phyloP scores from a whole-genome alignment of 2,113 vertebrate genomes.

The Grantiella picta region DNA sequence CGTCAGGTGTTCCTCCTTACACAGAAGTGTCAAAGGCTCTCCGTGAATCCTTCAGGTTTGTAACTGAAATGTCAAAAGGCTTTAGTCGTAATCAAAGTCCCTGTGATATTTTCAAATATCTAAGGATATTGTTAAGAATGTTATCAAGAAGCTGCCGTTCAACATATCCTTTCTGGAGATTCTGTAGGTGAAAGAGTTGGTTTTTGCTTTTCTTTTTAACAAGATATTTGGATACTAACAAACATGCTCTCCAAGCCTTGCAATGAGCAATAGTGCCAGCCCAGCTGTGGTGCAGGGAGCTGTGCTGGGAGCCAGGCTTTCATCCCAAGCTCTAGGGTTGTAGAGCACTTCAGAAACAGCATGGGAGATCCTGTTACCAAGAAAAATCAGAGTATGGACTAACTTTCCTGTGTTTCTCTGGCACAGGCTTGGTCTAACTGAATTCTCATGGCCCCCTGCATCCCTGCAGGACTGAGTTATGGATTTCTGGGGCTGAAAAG shows the following conservation, averaged over 20 bases:
- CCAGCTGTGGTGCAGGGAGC: neutral
- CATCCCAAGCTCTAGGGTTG: too few relatives aligned
- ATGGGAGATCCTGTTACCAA: neutral
- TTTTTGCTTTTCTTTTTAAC: too few relatives aligned
- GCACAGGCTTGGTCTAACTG: neutral
- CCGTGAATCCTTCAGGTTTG: neutral
- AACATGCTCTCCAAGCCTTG: neutral
- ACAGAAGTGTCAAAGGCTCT: neutral
- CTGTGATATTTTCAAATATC: neutral
- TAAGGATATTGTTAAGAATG: neutral
- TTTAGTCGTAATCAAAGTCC: neutral
- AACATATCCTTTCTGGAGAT: neutral
- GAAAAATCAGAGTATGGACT: too few relatives aligned
- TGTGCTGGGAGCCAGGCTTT: neutral
- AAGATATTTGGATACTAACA: neutral
- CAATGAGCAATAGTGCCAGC: neutral
- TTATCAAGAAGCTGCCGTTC: too few relatives aligned
- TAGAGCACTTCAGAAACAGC: neutral
- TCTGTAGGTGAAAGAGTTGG: neutral
- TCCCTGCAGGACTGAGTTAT: neutral
- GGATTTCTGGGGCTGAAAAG: accelerated
- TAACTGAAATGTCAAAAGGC: neutral
- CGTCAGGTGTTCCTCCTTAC: neutral
- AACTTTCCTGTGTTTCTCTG: neutral
- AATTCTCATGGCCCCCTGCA: neutral